Evolutionary conservation across 2,797 vertebrate species (phyloP).

Genomic region (Ptychobarbus kaznakovi): DNA sequence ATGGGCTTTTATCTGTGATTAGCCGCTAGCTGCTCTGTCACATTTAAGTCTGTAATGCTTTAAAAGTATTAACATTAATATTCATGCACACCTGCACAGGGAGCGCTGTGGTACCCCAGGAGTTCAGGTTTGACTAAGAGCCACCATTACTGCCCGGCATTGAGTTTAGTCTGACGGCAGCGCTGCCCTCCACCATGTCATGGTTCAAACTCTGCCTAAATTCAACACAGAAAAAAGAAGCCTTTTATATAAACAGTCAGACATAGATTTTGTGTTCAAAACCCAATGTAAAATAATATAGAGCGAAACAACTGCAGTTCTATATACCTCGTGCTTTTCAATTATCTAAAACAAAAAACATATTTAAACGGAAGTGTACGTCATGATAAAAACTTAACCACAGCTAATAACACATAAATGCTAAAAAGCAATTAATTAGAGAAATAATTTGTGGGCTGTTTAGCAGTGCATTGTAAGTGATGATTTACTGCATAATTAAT

Average conservation of each 20-base stretch:
- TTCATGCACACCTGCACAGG: conserved; percentile 81
- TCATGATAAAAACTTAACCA: not conserved
- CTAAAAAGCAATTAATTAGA: not conserved
- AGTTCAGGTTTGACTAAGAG: conserved; percentile 77
- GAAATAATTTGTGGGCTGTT: not conserved
- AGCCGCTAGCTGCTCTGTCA: conserved; percentile 71
- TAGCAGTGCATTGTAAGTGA: not conserved
- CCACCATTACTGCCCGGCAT: conserved; percentile 76
- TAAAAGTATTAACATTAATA: conserved; percentile 87
- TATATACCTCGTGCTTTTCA: not conserved
- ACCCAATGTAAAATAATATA: conserved; percentile 19
- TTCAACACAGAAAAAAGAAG: conserved; percentile 27
- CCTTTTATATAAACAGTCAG: conserved; percentile 32
- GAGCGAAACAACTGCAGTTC: not conserved
- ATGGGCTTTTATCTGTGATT: conserved; percentile 83
- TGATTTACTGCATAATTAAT: not conserved
- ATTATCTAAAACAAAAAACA: conserved; percentile 13
- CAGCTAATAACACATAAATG: not conserved
- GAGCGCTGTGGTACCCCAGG: conserved; percentile 72
- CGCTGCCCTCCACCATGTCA: conserved; percentile 35
- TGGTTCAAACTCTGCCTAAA: conserved; percentile 47
- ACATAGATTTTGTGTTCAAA: conserved; percentile 20
- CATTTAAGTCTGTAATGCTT: conserved; percentile 78
- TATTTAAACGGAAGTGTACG: conserved; percentile 13
- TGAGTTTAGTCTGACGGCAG: conserved; percentile 47